Evolutionary conservation across 2,797 vertebrate species (phyloP).

Genomic region (Sebastes oblongus): DNA sequence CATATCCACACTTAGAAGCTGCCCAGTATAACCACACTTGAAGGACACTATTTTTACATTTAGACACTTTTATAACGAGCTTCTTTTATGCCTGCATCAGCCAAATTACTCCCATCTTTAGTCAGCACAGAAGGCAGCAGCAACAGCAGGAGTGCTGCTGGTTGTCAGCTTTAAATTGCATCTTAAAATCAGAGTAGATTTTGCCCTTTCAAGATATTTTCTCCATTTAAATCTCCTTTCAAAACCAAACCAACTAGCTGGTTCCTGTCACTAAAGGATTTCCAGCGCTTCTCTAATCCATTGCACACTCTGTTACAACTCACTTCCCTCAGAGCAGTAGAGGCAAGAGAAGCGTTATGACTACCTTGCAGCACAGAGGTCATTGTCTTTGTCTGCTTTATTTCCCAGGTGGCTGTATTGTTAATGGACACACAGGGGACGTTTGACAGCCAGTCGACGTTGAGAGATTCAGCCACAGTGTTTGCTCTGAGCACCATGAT

Average conservation of each 20-base stretch:
- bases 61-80: not conserved
- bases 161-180: not conserved
- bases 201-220: not conserved
- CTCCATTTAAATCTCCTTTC: not conserved
- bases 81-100: not conserved
- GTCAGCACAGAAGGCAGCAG: not conserved
- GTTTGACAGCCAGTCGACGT: slow-evolving; percentile 98
- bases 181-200: not conserved
- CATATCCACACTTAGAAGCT: not conserved
- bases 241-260: not conserved
- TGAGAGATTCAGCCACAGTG: slow-evolving; percentile 96
- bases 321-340: not conserved
- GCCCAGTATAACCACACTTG: not conserved
- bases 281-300: not conserved
- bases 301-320: not conserved
- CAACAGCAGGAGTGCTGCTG: not conserved
- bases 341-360: not conserved
- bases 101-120: not conserved
- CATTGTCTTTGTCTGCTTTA: slow-evolving; percentile 1
- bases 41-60: not conserved
- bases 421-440: slow-evolving; percentile 99
- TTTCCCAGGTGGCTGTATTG: slow-evolving; percentile 90
- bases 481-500: slow-evolving; percentile 99
- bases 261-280: not conserved
- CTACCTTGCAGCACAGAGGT: not conserved